Base-by-base conservation (phyloP, 2,888 invertebrate genomes). In the Halocaridina rubra region DNA sequence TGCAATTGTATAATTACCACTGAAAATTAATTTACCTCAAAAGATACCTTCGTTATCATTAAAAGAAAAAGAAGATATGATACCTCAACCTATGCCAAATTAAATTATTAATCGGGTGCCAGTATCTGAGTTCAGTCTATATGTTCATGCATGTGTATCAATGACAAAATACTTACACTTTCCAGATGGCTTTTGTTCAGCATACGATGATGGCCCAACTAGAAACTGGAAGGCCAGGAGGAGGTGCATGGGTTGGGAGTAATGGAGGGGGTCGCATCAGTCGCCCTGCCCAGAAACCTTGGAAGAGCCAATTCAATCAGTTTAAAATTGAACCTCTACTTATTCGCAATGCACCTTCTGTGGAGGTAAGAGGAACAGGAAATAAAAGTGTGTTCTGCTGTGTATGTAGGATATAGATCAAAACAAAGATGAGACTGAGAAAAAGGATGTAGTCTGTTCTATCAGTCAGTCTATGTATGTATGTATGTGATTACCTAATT, bases 321-420 rank as follows among this genome's bases (percentile, higher is more conserved):
- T 90, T 90, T 89, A 90, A 89, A 86, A 89, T 90, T 84, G 90
- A 90, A 81, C 90, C 90, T 24, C 88, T 90, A 30, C 88, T 90
- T 16, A 80, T 89, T 24, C 88, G 90, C 59, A 89, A 90, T 85
- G 90, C 90, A 1, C 89, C 89, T 16, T 89, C 89, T 3, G 89
- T 90, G 13, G 90, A 90, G 88, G 88, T 89, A 30, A 89, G 89
- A 53, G 1, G 39, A 39, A 8, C 13, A 8, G 7, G 39, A 39
- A 39, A 7, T 13, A 39, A 13, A 39, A 39, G 39, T 7, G 7
- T 39, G 39, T 8, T 7, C 39, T 39, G 39, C 13, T 39, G 39
- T n/a, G 13, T 39, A 39, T 39, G 7, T 39, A 39, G 7, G 13
- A 13, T 7, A 39, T 8, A 39, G 39, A 7, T 39, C 39, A 39